Base-by-base conservation (phyloP, 2,888 invertebrate genomes). In the Lydus trimaculatus region DNA sequence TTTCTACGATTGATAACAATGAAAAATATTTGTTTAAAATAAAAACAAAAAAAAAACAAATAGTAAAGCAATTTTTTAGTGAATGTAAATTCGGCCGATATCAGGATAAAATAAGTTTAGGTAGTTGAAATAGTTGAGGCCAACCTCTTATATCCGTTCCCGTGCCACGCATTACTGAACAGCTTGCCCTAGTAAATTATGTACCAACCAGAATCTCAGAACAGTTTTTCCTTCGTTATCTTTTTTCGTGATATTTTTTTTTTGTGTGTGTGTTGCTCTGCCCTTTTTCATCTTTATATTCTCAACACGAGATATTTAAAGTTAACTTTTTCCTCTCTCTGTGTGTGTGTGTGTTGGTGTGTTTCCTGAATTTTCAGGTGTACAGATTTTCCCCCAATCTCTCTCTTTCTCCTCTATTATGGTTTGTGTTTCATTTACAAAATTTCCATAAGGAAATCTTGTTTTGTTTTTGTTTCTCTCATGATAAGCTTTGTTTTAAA, bases 101-200 rank as follows among this genome's bases (percentile, higher is more conserved):
- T 36, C 36, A 13, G 36, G 43, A 43, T 43, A n/a, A 43, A 43
- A 43, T 43, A 43, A 43, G 43, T 7, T 43, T 43, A 17, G n/a
- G n/a, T 48, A 48, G 48, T 48, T 48, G 20, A 48, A 48, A 48
- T 48, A 48, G 20, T 20, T 48, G 48, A 20, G 20, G 20, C 48
- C 0, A 48, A 48, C 48, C 48, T 20, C 48, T 48, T 48, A 48
- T 48, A 48, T 20, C 43, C 20, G 20, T 48, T 48, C 48, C 48
- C 48, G 48, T 48, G 48, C 48, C 48, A 48, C 20, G 48, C 48
- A 48, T 48, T 48, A 48, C 48, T 48, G 48, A 48, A 48, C 48
- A 48, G 20, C 48, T 48, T 48, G 48, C 20, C 48, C 48, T 48
- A 48, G 20, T 48, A 48, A 48, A 48, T 48, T 48, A 48, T 48